A percentile compares a stretch with the other conserved stretches of the same genome.
Conservation (phyloP, 2,797 vertebrate species). For the Enteromius unitaeniatus region DNA sequence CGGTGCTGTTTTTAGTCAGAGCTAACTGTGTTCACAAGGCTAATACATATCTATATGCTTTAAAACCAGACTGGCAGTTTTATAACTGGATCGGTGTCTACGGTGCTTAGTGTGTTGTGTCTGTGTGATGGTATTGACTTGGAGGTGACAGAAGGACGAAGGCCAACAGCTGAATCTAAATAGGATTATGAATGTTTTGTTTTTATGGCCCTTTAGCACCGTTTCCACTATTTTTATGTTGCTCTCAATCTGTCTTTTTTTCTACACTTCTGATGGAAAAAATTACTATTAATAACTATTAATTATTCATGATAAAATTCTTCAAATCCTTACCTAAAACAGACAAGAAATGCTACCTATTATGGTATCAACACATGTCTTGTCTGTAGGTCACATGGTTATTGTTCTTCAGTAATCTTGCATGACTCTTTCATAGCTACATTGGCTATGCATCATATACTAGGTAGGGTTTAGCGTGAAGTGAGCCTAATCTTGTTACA, state of each 20-base stretch:
- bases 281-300: neutral
- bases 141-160: slow-evolving; percentile 49
- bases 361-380: neutral
- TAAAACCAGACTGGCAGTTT: slow-evolving; percentile 20
- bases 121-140: slow-evolving; percentile 52
- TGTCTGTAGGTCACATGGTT: neutral
- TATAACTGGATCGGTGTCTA: slow-evolving; percentile 47
- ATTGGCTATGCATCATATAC: neutral
- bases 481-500: neutral
- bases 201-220: neutral
- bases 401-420: slow-evolving; percentile 1
- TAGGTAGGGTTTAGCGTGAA: neutral
- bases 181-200: slow-evolving; percentile 34
- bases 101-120: slow-evolving; percentile 36
- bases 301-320: slow-evolving; percentile 16
- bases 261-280: neutral
- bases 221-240: neutral
- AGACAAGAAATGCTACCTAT: neutral
- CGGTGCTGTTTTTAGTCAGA: slow-evolving; percentile 22
- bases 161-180: slow-evolving; percentile 37
- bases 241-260: neutral
- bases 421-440: slow-evolving; percentile 17
- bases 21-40: slow-evolving; percentile 26
- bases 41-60: slow-evolving; percentile 26
- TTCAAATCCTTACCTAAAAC: slow-evolving; percentile 11